These are phyloP conservation scores for Vireo griseus DNA, from an alignment of 2,797 vertebrate species.

Conservation along the genomic window DNA sequence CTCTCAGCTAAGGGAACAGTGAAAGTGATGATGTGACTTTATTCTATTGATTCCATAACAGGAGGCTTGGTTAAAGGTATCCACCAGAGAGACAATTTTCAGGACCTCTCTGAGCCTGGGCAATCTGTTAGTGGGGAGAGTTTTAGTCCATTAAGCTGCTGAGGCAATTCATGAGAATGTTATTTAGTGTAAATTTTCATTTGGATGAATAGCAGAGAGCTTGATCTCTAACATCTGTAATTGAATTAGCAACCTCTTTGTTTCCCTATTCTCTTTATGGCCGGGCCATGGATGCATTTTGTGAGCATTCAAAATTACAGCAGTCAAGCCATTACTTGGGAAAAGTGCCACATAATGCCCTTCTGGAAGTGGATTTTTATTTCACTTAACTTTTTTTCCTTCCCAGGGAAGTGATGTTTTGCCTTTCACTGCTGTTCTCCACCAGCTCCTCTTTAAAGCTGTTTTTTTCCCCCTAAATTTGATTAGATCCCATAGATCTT, in stretches of 20 bases:
- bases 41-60: neutral
- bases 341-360: conserved; percentile 29
- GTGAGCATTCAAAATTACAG: neutral
- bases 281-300: neutral
- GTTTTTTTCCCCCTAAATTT: neutral
- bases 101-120: neutral
- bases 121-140: conserved; percentile 6
- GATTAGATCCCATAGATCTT: neutral
- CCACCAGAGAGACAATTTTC: neutral
- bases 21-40: neutral
- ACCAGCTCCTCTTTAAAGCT: neutral
- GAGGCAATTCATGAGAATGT: conserved; percentile 23
- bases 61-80: neutral
- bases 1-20: neutral
- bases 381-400: neutral
- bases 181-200: conserved; percentile 50
- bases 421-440: neutral
- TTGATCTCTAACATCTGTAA: conserved; percentile 38
- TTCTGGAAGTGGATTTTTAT: conserved; percentile 38
- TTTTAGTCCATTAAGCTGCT: conserved; percentile 8
- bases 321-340: neutral
- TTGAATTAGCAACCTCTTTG: conserved; percentile 45
- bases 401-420: neutral
- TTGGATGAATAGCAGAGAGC: conserved; percentile 19
- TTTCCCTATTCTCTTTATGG: conserved; percentile 18